A percentile compares a stretch with the other conserved stretches of the same genome.
Conservation (phyloP, 2,113 vertebrate genomes). For the Atractosteus spatula region DNA sequence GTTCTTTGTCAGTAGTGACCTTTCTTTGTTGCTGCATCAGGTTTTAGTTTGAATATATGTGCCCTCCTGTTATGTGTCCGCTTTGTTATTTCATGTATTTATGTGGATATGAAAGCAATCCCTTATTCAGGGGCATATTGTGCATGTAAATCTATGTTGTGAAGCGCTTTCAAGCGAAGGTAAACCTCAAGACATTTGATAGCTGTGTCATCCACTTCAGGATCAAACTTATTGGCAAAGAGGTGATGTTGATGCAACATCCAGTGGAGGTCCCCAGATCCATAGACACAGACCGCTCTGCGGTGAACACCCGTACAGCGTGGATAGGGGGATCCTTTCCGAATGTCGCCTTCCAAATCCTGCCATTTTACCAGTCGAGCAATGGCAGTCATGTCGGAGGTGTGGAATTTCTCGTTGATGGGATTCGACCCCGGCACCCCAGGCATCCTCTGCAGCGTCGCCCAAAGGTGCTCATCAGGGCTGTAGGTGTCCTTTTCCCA, state of each 20-base stretch:
- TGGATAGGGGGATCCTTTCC: slow-evolving; percentile 71
- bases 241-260: slow-evolving; percentile 77
- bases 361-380: slow-evolving; percentile 82
- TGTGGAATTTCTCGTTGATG: slow-evolving; percentile 64
- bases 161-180: slow-evolving; percentile 67
- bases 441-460: slow-evolving; percentile 78
- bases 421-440: slow-evolving; percentile 75
- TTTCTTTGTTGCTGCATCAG: too few relatives aligned
- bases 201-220: slow-evolving; percentile 66
- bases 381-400: slow-evolving; percentile 77
- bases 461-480: slow-evolving; percentile 90
- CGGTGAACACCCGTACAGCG: slow-evolving; percentile 72
- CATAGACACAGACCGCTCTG: slow-evolving; percentile 77
- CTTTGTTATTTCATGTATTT: too few relatives aligned
- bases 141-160: neutral
- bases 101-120: too few relatives aligned
- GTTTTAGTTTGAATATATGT: too few relatives aligned
- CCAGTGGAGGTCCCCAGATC: slow-evolving; percentile 79
- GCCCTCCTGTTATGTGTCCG: too few relatives aligned
- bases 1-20: too few relatives aligned
- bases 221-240: slow-evolving; percentile 91
- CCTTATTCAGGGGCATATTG: too few relatives aligned
- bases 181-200: slow-evolving; percentile 81
- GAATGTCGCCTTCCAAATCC: slow-evolving; percentile 64
- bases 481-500: slow-evolving; percentile 90